A percentile compares a stretch with the other conserved stretches of the same genome.
Evolutionary conservation across 2,797 vertebrate genomes (phyloP).

Genomic region (Fistularia tabacaria): DNA sequence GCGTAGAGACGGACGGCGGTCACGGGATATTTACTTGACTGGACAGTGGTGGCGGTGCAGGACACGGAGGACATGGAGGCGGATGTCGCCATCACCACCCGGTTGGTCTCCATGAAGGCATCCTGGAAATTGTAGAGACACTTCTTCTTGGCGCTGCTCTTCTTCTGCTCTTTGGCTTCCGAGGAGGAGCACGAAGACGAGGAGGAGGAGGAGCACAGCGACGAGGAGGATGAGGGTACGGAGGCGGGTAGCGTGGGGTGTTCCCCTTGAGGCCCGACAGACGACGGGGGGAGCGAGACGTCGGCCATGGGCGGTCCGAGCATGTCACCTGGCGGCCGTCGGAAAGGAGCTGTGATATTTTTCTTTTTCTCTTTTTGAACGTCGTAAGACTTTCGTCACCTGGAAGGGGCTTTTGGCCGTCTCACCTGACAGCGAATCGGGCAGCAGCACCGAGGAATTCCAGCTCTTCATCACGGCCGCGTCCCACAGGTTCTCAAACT

Average conservation of each 20-base stretch:
- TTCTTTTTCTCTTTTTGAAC: too few species aligned
- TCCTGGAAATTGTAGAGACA: constrained; percentile 99
- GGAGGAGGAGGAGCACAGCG: constrained; percentile 50
- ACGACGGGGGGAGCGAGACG: constrained; percentile 80
- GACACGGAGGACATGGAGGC: constrained; percentile 92
- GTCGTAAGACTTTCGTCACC: background rate
- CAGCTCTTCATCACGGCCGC: constrained; percentile 97
- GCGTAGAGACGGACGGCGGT: constrained; percentile 88
- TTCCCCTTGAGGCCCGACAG: constrained; percentile 69
- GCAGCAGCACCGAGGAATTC: constrained; percentile 90
- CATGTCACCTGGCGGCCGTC: constrained; percentile 78
- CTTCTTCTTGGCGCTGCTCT: constrained; percentile 91
- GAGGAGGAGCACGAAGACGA: constrained; percentile 69
- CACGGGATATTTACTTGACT: constrained; percentile 83
- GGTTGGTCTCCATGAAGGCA: constrained; percentile 94
- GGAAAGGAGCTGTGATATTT: background rate
- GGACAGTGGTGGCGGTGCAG: constrained; percentile 94
- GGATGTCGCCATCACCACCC: constrained; percentile 93
- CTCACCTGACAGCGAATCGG: constrained; percentile 92
- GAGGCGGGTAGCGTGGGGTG: constrained; percentile 50
- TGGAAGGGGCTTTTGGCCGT: rapidly evolving
- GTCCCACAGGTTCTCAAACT: constrained; percentile 97
- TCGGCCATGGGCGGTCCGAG: constrained; percentile 85
- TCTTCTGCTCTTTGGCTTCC: constrained; percentile 88
- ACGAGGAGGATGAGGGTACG: constrained; percentile 54